Base-by-base conservation (phyloP, 2,888 invertebrate genomes). In the Spisula solida region DNA sequence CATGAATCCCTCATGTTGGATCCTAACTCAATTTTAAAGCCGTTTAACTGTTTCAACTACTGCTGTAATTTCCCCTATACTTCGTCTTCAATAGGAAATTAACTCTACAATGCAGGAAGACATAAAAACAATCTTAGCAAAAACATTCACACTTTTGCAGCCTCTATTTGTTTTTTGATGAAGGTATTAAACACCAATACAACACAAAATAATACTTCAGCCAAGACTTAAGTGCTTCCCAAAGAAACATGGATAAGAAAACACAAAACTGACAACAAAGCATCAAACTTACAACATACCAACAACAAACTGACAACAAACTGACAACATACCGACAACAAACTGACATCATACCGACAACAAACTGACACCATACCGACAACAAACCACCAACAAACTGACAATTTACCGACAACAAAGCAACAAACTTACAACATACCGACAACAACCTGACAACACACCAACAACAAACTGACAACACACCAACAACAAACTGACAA, bases 1-100 rank as follows among this genome's bases (percentile, higher is more conserved):
- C 16, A 75, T 31, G 31, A 75, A 75, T 31, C 31, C 31, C 25
- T 60, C 82, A 25, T 56, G 10, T 47, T 70, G 48, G 51, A 51
- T n/a, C 10, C 29, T 82, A 83, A 83, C 75, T 75, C n/a, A 75
- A 83, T 83, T 83, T 83, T 51, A 48, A 83, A 83, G 75, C 83
- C 83, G 31, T 83, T 83, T 41, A 83, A 83, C 48, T 83, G 83
- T 70, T 31, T 51, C 75, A 14, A 51, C 34, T 75, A 51, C 47
- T 75, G 41, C 51, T 75, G 75, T 70, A 83, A 83, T 83, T 83
- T 83, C 75, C 75, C 83, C 25, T 70, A 75, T 83, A 48, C 66
- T 48, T 34, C 51, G 18, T 34, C 29, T 83, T 83, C 31, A 75
- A 83, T 20, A 75, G 83, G 83, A 83, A 83, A 83, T 83, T 83